Evolutionary conservation across 2,797 vertebrate species (phyloP), one percentile per base, ranked within the genome.

Genomic region (Holocentrus rufus): DNA sequence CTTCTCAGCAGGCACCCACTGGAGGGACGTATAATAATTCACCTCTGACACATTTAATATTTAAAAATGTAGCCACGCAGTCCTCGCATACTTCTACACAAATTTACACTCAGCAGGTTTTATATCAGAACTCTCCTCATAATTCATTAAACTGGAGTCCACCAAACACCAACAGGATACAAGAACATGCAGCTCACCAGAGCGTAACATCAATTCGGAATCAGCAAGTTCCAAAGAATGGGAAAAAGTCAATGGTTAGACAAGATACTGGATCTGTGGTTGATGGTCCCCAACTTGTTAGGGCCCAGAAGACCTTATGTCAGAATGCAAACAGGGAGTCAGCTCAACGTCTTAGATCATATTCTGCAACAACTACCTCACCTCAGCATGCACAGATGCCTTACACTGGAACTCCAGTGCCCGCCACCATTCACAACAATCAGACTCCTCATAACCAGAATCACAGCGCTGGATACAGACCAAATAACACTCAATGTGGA

Each of bases 41-140:
- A 22, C 5, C 22, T 30, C 1, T 0, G 1, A 17, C 7, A 15
- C n/a, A 0, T 1, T 0, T 9, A 1, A 8, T 39, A 0, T 10
- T 7, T 1, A 14, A 9, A 3, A 22, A 23, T 14, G 0, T 27
- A 34, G 2, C 25, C 18, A 34, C 1, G 1, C 69, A 66, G 42
- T 42, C 57, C 2, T 23, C 22, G 5, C 18, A 2, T 7, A 0
- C 2, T 17, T 50, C 53, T 36, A 1, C 2, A 1, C 80, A 79
- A 78, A 62, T 4, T 58, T 54, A 9, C 22, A 14, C 31, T 31
- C 46, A 13, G 0, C 71, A 77, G 34, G 15, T 46, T 49, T 63
- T 58, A 58, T 0, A 44, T 46, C 62, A 31, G n/a, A 71, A 59
- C 22, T 7, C 11, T 53, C 20, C 20, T 23, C 56, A 67, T 22